Evolutionary conservation across 2,113 vertebrate genomes (phyloP).

Genomic region (Pantherophis guttatus): DNA sequence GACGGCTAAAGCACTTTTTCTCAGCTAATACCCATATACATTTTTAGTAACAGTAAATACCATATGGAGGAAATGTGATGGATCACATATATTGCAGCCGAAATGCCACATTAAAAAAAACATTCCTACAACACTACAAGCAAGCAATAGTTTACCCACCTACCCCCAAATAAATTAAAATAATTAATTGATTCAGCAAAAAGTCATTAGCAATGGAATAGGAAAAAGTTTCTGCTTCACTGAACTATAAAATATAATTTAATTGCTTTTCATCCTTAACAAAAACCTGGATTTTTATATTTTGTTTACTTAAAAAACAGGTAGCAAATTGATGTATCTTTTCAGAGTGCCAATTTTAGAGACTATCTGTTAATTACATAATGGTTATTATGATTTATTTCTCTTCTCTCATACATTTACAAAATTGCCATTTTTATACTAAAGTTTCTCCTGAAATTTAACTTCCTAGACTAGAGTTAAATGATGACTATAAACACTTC

Average conservation of each 20-base stretch:
- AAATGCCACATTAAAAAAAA: background rate
- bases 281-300: background rate
- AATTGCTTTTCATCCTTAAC: background rate
- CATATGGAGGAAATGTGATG: background rate
- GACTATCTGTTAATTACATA: background rate
- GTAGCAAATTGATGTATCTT: background rate
- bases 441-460: background rate
- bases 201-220: background rate
- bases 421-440: background rate
- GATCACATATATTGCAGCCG: background rate
- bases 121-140: background rate
- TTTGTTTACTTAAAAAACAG: background rate
- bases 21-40: background rate
- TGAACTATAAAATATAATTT: background rate
- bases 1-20: background rate
- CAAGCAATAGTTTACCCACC: background rate
- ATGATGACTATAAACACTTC: background rate
- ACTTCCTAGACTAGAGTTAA: background rate
- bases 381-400: background rate
- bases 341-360: background rate
- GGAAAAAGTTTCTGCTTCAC: conserved; percentile 9
- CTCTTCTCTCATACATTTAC: background rate
- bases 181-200: background rate
- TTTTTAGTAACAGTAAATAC: background rate
- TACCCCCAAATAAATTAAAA: background rate